Evolutionary conservation across 2,113 vertebrate species (phyloP).

Genomic region (rabbit (Oryctolagus cuniculus)): DNA sequence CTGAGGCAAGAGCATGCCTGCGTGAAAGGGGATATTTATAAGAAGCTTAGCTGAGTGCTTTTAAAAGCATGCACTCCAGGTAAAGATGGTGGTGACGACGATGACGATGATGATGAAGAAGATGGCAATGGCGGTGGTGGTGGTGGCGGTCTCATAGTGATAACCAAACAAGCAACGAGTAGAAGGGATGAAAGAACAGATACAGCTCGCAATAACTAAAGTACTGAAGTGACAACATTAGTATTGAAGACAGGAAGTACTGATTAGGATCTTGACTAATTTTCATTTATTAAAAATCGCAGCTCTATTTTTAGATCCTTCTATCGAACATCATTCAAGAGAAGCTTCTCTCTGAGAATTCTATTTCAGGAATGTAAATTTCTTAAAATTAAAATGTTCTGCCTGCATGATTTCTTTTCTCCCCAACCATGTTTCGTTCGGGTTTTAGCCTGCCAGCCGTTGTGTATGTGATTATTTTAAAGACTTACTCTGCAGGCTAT

Average conservation of each 20-base stretch:
- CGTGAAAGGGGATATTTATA: neutral
- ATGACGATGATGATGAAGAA: accelerated
- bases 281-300: constrained; percentile 79
- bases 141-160: neutral
- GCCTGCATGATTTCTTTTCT: constrained; percentile 58
- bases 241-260: constrained; percentile 31
- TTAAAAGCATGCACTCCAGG: neutral
- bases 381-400: constrained; percentile 70
- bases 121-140: accelerated
- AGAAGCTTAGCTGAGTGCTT: neutral
- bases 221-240: constrained; percentile 48
- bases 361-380: constrained; percentile 72
- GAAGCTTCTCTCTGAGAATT: constrained; percentile 72
- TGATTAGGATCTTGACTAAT: constrained; percentile 68
- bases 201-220: neutral
- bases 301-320: constrained; percentile 79
- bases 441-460: constrained; percentile 17
- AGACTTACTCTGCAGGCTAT: constrained; percentile 8
- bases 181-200: neutral
- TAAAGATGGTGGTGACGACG: no score
- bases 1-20: neutral
- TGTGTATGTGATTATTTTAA: constrained; percentile 47
- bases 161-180: neutral
- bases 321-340: constrained; percentile 79
- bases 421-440: constrained; percentile 54